Conservation (phyloP, 1,140 invertebrate genomes). For the Gonioctena quinquepunctata region DNA sequence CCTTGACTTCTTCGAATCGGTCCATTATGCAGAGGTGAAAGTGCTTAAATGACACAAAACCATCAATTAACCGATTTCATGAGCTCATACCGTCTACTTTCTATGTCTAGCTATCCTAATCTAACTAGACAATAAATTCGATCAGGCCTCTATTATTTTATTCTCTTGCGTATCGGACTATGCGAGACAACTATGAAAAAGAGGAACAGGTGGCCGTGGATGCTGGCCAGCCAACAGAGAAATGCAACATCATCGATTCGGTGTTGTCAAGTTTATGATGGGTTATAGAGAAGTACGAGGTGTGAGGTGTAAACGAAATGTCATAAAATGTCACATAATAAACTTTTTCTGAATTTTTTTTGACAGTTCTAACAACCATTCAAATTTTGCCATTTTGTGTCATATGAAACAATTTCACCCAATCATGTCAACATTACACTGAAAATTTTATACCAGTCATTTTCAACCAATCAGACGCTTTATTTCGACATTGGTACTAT, state of each 20-base stretch:
- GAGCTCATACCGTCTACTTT: slow-evolving; percentile 18
- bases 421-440: too few relatives aligned
- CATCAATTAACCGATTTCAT: background rate
- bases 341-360: background rate
- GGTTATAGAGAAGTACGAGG: slow-evolving; percentile 13
- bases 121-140: slow-evolving; percentile 6
- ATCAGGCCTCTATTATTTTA: slow-evolving; percentile 16
- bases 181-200: slow-evolving; percentile 21
- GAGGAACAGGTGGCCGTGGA: slow-evolving; percentile 28
- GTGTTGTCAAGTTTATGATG: background rate
- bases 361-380: too few relatives aligned
- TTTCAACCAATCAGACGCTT: too few relatives aligned
- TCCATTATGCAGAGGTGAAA: background rate
- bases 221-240: background rate
- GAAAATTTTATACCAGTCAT: too few relatives aligned
- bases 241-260: background rate
- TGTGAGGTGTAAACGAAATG: background rate
- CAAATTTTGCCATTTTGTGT: too few relatives aligned
- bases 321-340: background rate
- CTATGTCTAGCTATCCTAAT: slow-evolving; percentile 12
- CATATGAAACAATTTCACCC: too few relatives aligned
- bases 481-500: too few relatives aligned
- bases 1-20: background rate
- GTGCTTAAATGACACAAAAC: background rate
- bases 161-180: background rate